These are phyloP conservation scores for Sebastolobus alascanus DNA, from an alignment of 2,797 vertebrate genomes.

Conservation along the genomic window DNA sequence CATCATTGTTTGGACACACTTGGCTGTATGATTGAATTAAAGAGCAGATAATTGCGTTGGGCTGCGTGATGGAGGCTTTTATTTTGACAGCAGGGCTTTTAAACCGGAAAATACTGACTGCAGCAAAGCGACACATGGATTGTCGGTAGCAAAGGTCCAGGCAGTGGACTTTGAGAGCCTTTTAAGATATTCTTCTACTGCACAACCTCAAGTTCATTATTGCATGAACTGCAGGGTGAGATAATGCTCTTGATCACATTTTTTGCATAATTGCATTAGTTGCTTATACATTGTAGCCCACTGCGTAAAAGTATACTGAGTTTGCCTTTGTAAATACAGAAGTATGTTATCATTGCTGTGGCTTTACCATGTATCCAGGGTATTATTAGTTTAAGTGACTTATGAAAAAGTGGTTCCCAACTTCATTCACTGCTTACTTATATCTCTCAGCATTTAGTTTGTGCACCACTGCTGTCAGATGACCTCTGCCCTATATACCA, in stretches of 20 bases:
- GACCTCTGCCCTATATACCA: slow-evolving; percentile 61
- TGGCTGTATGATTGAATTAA: not conserved
- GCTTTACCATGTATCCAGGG: not conserved
- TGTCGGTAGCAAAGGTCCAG: slow-evolving; percentile 30
- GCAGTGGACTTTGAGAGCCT: not conserved
- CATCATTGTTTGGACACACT: accelerated
- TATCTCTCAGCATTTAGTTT: not conserved
- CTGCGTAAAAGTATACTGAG: not conserved
- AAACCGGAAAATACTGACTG: slow-evolving; percentile 52
- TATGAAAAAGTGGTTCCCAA: not conserved
- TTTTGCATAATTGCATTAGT: not conserved
- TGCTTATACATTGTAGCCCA: not conserved
- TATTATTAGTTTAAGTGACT: not conserved
- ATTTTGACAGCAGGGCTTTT: slow-evolving; percentile 62
- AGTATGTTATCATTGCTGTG: not conserved
- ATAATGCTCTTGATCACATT: not conserved
- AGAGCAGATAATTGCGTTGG: accelerated
- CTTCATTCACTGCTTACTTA: not conserved
- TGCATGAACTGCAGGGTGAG: slow-evolving; percentile 51
- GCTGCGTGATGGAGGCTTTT: slow-evolving; percentile 50
- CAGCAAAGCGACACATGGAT: not conserved
- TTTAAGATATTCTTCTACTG: not conserved
- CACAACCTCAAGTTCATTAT: not conserved
- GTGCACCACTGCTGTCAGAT: not conserved
- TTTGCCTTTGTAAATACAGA: not conserved